Evolutionary conservation across 2,797 vertebrate genomes (phyloP).

Genomic region (Melanotaenia pygmaea): DNA sequence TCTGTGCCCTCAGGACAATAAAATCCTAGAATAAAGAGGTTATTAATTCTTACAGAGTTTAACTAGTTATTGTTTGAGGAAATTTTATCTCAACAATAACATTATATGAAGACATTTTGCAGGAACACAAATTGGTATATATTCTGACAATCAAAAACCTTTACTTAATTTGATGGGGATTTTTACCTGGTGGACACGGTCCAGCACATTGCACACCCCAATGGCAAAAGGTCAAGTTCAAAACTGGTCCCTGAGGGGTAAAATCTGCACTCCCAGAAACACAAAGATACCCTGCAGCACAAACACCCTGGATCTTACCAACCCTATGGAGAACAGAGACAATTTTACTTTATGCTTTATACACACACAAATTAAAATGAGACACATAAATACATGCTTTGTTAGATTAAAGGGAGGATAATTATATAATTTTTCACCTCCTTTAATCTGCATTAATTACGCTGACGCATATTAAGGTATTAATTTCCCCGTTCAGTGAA

Average conservation of each 20-base stretch:
- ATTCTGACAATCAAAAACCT: not conserved
- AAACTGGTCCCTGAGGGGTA: constrained; percentile 69
- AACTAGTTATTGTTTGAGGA: not conserved
- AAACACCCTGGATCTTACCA: constrained; percentile 86
- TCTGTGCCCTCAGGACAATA: constrained; percentile 89
- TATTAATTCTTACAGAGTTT: not conserved
- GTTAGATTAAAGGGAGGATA: constrained; percentile 34
- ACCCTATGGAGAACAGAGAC: constrained; percentile 73
- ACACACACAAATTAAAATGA: constrained; percentile 8
- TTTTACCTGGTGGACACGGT: constrained; percentile 88
- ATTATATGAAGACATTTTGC: not conserved
- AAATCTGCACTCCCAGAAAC: constrained; percentile 87
- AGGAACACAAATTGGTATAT: not conserved
- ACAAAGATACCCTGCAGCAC: constrained; percentile 91
- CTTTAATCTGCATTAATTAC: constrained; percentile 28
- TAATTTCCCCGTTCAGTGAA: constrained; percentile 54
- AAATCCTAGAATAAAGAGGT: constrained; percentile 80
- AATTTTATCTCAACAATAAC: not conserved
- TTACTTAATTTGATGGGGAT: not conserved
- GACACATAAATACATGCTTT: constrained; percentile 7
- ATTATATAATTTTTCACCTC: constrained; percentile 20
- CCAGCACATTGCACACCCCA: constrained; percentile 86
- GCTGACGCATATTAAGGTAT: constrained; percentile 31
- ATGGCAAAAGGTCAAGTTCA: constrained; percentile 75
- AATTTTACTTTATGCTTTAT: constrained; percentile 1